Conservation (phyloP, 2,888 invertebrate genomes). For the Zelleria hepariella region DNA sequence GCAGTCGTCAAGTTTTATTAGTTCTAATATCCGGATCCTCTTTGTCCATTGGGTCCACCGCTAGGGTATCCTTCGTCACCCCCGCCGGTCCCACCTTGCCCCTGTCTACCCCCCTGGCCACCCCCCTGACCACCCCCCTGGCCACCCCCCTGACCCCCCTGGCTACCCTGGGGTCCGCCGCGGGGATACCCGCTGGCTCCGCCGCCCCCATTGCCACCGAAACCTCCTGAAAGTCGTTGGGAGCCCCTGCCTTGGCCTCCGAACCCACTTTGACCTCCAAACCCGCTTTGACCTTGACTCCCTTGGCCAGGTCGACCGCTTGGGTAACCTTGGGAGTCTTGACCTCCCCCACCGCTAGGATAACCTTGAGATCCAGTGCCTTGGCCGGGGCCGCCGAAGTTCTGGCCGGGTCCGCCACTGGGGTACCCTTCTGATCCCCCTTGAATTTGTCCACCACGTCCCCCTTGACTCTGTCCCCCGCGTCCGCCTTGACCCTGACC, state of each 20-base stretch:
- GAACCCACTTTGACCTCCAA: conserved; percentile 14
- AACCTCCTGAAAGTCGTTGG: neutral
- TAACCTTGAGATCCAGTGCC: conserved; percentile 13
- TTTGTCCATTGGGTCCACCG: conserved; percentile 50
- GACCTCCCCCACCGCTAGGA: conserved; percentile 16
- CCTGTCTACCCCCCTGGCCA: conserved; percentile 9
- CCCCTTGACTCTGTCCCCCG: conserved; percentile 13
- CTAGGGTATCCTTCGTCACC: conserved; percentile 50
- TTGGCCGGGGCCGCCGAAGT: neutral
- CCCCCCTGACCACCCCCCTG: conserved; percentile 8
- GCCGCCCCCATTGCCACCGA: conserved; percentile 16
- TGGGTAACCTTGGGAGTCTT: conserved; percentile 1
- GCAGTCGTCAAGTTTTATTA: neutral
- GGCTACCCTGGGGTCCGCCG: conserved; percentile 3
- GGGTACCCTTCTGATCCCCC: conserved; percentile 21
- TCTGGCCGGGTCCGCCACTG: conserved; percentile 12
- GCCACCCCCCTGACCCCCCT: conserved; percentile 8
- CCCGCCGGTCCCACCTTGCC: conserved; percentile 13
- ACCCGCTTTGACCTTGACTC: conserved; percentile 14
- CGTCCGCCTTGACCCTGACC: conserved; percentile 15
- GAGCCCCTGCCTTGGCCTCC: neutral
- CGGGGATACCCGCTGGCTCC: conserved; percentile 22
- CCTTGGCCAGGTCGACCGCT: conserved; percentile 9
- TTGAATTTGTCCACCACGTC: conserved; percentile 20
- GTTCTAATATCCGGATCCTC: conserved; percentile 59